These are phyloP conservation scores for Euzophera pinguis DNA, from an alignment of 2,888 invertebrate genomes.

Conservation along the genomic window DNA sequence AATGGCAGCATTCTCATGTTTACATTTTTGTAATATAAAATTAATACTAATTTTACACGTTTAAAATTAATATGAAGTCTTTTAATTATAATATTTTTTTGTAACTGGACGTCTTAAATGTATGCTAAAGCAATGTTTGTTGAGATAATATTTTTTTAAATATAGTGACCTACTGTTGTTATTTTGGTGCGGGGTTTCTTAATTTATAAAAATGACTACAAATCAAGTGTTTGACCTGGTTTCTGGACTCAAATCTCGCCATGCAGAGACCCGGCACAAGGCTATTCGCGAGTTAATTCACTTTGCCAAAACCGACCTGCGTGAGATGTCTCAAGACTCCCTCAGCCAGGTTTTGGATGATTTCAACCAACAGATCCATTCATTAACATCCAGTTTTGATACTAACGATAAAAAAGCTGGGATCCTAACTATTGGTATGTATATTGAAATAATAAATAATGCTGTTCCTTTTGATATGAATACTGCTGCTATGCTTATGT, in stretches of 20 bases:
- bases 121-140: neutral
- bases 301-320: conserved; percentile 92
- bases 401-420: conserved; percentile 97
- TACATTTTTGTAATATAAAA: neutral
- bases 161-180: neutral
- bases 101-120: neutral
- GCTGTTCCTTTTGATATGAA: neutral
- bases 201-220: conserved; percentile 39
- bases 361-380: conserved; percentile 96
- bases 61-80: neutral
- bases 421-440: conserved; percentile 91
- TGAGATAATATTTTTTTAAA: neutral
- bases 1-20: conserved; percentile 7
- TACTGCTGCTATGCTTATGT: too few relatives aligned
- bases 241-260: conserved; percentile 91
- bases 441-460: neutral
- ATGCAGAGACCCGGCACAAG: conserved; percentile 90
- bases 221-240: conserved; percentile 87
- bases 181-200: neutral
- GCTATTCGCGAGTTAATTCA: conserved; percentile 92
- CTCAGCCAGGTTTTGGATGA: conserved; percentile 93
- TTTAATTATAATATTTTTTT: neutral
- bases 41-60: neutral
- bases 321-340: conserved; percentile 93
- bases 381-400: conserved; percentile 95